Evolutionary conservation across 2,888 invertebrate genomes (phyloP), one percentile per base, ranked within the genome.

Genomic region (Aplocera efformata): DNA sequence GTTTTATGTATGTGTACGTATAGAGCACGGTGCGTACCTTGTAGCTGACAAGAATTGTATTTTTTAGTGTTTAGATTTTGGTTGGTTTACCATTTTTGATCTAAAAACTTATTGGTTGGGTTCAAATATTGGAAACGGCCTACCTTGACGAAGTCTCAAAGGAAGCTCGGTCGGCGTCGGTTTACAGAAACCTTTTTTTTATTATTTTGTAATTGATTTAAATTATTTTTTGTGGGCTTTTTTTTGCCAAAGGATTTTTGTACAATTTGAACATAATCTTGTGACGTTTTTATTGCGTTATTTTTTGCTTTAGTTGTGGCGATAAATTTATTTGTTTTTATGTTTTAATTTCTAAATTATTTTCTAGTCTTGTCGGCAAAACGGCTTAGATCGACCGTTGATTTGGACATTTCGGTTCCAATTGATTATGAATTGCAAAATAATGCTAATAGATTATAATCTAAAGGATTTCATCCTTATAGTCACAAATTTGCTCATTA

Each of bases 1-100:
- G 34, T 26, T 30, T 30, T 31, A 45, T 21, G 26, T 34, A 41
- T 28, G 6, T 13, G 25, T 37, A 27, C 13, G 28, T 44, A 26
- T 44, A 11, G 37, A 32, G 6, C 7, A 21, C n/a, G 32, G 43
- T 26, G 34, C 24, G 11, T 27, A 38, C n/a, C 24, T 32, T 20
- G 22, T 25, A 33, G 50, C 50, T 51, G 50, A 38, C 50, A 51
- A 51, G 40, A 34, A 39, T 10, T 33, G 9, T 20, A 37, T 22
- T 25, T 42, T 20, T 26, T 30, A 17, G 22, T 29, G 10, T 28
- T 32, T 40, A 6, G 1, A 27, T 17, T 17, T 3, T 17, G 13
- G 2, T 17, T 17, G 13, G 2, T 17, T 17, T 5, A 5, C 13
- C 13, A 17, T 2, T 17, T 17, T 3, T 17, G 13, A 17, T 5